phyloP scores from a whole-genome alignment of 1,140 invertebrate genomes.

The Myzus persicae region DNA sequence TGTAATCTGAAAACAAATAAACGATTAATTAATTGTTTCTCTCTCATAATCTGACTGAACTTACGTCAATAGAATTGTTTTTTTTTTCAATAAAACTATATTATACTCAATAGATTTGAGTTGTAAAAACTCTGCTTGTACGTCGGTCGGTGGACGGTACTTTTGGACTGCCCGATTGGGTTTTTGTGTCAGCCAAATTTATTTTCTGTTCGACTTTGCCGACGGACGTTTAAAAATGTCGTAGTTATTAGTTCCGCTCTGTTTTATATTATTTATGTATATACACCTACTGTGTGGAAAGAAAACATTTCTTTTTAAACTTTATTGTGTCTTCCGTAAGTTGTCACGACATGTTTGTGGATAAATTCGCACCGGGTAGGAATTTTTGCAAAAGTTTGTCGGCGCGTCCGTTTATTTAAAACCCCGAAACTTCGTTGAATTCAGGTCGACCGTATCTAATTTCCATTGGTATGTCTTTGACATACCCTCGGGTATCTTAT shows the following conservation, averaged over 20 bases:
- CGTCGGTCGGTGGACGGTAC: background rate
- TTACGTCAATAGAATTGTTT: background rate
- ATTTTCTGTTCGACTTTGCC: background rate
- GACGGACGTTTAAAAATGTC: background rate
- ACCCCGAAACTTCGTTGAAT: conserved; percentile 46
- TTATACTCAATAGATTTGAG: background rate
- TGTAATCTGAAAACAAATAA: background rate
- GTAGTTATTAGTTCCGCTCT: background rate
- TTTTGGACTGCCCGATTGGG: background rate
- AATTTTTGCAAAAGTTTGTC: conserved; percentile 44
- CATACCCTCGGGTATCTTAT: conserved; percentile 16
- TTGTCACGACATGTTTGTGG: conserved; percentile 27
- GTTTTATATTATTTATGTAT: background rate
- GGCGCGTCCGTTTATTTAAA: conserved; percentile 42
- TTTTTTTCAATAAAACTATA: background rate
- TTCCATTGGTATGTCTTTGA: conserved; percentile 55
- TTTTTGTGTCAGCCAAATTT: background rate
- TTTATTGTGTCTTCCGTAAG: conserved; percentile 16
- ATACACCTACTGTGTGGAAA: background rate
- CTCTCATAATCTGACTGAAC: background rate
- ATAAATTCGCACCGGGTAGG: conserved; percentile 33
- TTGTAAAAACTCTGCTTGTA: background rate
- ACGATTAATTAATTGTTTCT: background rate
- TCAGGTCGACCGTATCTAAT: conserved; percentile 54
- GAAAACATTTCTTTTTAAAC: conserved; percentile 30